Conservation (phyloP, 2,888 invertebrate genomes). For the Standfussiana lucernea region DNA sequence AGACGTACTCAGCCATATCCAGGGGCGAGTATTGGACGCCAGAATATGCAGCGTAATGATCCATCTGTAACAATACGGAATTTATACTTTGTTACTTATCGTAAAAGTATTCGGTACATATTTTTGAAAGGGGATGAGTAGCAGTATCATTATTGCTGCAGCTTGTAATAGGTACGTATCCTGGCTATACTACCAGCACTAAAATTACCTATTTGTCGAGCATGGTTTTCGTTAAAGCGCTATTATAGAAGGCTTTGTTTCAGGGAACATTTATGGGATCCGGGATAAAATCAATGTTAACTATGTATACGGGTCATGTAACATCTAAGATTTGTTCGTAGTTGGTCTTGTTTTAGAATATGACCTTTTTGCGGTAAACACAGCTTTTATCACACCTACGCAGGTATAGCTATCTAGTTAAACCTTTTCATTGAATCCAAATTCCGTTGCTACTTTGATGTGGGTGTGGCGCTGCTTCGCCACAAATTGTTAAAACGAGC, state of each 20-base stretch:
- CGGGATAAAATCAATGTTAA: background rate
- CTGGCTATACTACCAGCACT: background rate
- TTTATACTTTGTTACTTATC: no score
- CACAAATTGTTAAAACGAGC: conserved; percentile 44
- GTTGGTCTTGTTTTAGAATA: background rate
- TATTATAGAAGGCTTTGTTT: background rate
- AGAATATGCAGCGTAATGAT: conserved; percentile 88
- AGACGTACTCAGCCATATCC: conserved; percentile 95
- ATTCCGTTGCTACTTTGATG: background rate
- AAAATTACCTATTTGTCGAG: background rate
- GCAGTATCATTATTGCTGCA: background rate
- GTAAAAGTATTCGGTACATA: background rate
- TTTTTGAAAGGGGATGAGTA: no score
- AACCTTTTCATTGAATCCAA: conserved; percentile 25
- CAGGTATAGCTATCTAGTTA: background rate
- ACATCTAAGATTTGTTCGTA: background rate
- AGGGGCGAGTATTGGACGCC: conserved; percentile 94
- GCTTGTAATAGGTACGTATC: background rate
- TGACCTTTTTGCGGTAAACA: background rate
- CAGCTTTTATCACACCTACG: background rate
- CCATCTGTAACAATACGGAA: conserved; percentile 83
- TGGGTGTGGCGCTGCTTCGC: conserved; percentile 8
- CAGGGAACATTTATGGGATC: background rate
- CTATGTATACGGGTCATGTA: background rate
- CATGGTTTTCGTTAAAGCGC: background rate